Evolutionary conservation across 2,113 vertebrate species (phyloP), one percentile per base, ranked within the genome.

Genomic region (Arothron firmamentum): DNA sequence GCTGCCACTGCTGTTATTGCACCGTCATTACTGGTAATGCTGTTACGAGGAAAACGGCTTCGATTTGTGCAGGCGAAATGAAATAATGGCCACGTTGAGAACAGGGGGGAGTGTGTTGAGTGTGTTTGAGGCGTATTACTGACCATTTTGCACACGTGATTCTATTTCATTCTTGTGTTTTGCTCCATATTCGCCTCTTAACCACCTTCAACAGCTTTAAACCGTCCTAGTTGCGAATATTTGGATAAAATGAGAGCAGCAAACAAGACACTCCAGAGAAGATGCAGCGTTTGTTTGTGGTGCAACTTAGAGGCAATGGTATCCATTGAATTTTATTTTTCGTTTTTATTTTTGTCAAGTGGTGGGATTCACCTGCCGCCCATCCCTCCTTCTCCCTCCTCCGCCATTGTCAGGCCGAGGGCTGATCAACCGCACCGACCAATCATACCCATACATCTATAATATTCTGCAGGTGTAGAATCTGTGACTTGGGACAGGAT

Each of bases 1-100:
- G 70, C 68, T 62, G 52, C 64, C 28, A 17, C 52, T 57, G 65
- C 65, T 81, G 67, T 66, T 83, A 76, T 72, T 76, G 76, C 63
- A n/a, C 71, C 59, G 68, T 81, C 53, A 79, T 74, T 72, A 77
- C 41, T 52, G 72, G 54, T 58, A 56, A 19, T 54, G 52, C 65
- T 49, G 52, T 56, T 72, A 51, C 16, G 42, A 19, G 54, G 55
- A 52, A 50, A 47, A 69, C 23, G 63, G 63, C 59, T 67, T 52
- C 19, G 42, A 52, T 78, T 43, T 65, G 17, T 41, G 31, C 17
- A 49, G 47, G 17, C 47, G 9, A 19, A 49, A 62, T 74, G 52
- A 53, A 72, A 62, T 72, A 74, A 68, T 65, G 68, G 58, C 64
- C 66, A 53, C 62, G 34, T 47, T 52, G 62, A 55, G 17, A 45